Percentiles rank a stretch among this genome's conserved stretches.
These are phyloP conservation scores for Rousettus leschenaultii DNA, from an alignment of 2,113 vertebrate genomes.

Conservation along the genomic window DNA sequence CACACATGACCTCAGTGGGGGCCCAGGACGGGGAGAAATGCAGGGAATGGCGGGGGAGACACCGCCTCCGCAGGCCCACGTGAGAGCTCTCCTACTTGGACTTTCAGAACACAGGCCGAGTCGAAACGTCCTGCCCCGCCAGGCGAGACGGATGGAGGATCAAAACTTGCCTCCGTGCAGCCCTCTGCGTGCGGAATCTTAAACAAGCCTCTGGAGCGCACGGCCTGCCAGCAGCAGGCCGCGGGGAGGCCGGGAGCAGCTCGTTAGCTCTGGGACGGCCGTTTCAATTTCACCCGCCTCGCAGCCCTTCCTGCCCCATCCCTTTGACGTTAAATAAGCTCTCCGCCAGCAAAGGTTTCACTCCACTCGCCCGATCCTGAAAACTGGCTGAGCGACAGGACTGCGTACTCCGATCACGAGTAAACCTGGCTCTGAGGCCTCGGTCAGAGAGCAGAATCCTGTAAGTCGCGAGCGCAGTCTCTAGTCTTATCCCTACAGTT, in stretches of 20 bases:
- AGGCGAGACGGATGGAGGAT: not conserved
- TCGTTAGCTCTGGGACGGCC: not conserved
- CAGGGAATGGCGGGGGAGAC: not conserved
- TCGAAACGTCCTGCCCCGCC: not conserved
- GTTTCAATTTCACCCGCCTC: not conserved
- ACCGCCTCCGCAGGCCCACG: rapidly evolving
- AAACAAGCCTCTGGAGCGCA: not conserved
- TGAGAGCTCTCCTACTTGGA: not conserved
- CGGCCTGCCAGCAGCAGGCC: not conserved
- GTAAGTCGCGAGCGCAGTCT: rapidly evolving
- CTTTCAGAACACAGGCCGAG: not conserved
- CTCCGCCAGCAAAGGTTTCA: not conserved
- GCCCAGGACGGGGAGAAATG: not conserved
- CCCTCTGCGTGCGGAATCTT: not conserved
- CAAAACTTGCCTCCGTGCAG: not conserved
- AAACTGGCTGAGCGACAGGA: not conserved
- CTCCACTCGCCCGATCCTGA: not conserved
- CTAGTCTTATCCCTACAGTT: rapidly evolving
- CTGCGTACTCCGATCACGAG: not conserved
- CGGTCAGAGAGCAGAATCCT: not conserved
- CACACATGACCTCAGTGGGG: not conserved
- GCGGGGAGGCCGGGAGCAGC: not conserved
- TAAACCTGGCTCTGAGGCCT: not conserved
- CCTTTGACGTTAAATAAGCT: not conserved
- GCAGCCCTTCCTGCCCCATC: not conserved